Conservation (phyloP, 2,113 vertebrate genomes). For the Hippocampus mohnikei region DNA sequence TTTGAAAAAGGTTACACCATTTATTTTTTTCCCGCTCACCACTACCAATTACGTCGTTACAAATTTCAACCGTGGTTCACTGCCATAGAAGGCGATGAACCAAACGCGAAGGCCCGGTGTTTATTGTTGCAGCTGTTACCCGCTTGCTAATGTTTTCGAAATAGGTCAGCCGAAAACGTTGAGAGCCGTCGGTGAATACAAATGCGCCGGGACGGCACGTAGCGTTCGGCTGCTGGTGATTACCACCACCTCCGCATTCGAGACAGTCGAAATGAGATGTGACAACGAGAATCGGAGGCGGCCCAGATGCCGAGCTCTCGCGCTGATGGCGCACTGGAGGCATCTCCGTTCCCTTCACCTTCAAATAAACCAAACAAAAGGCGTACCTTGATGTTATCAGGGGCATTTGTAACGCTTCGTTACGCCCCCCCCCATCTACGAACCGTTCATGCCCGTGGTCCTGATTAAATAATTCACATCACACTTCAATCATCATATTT, state of each 20-base stretch:
- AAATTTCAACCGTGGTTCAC: too few relatives aligned
- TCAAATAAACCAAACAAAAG: slow-evolving; percentile 18
- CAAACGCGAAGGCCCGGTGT: not conserved
- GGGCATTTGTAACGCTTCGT: not conserved
- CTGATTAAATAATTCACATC: slow-evolving; percentile 10
- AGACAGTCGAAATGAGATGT: slow-evolving; percentile 48
- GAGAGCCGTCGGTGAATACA: slow-evolving; percentile 13
- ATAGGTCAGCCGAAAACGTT: not conserved
- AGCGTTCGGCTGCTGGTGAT: slow-evolving; percentile 25
- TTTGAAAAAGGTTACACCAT: too few relatives aligned
- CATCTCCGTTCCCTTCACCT: slow-evolving; percentile 14
- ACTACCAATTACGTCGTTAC: not conserved
- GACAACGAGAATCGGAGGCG: slow-evolving; percentile 39
- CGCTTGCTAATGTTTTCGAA: not conserved
- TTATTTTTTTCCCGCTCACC: too few relatives aligned
- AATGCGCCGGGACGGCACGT: slow-evolving; percentile 28
- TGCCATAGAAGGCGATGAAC: not conserved
- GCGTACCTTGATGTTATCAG: slow-evolving; percentile 15
- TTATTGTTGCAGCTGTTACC: not conserved
- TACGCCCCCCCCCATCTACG: slow-evolving; percentile 5
- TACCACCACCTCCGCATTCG: slow-evolving; percentile 32
- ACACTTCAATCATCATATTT: not conserved
- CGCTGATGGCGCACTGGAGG: slow-evolving; percentile 20
- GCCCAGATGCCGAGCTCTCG: slow-evolving; percentile 25
- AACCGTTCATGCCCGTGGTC: slow-evolving; percentile 6